Base-by-base conservation (phyloP, 2,113 vertebrate genomes). In the Peromyscus maniculatus region DNA sequence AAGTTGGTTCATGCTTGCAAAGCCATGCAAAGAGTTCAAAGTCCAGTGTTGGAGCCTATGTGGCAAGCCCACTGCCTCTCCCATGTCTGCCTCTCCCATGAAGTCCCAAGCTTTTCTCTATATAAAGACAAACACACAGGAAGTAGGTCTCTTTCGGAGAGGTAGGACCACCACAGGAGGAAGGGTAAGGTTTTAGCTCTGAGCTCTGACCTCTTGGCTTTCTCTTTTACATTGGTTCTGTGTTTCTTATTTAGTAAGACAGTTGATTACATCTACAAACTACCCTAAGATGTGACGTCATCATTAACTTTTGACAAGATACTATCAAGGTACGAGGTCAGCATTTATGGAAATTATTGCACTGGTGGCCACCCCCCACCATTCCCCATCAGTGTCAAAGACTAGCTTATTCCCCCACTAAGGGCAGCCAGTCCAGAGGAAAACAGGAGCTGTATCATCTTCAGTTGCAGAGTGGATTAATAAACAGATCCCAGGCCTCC, bases 241-340 rank as follows among this genome's bases (percentile, higher is more conserved):
- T 43, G 39, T 43, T 43, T 43, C 39, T 43, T 43, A 43, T 43
- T 43, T 43, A 43, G 39, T 43, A 43, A 43, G 39, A 43, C 39
- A 43, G 39, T 43, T 43, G 39, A 43, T 43, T 43, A 43, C 39
- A 43, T 43, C 39, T 43, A 43, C 39, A 43, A 43, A 43, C 39
- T 2, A 43, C 39, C 39, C 39, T 43, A 43, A 43, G 39, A 43
- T 43, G 39, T 43, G 39, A 43, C 39, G 39, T 43, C 39, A 43
- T 43, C 39, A 43, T 43, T 43, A 43, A 39, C 55, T 83, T 62
- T n/a, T 83, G 10, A 43, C 33, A 26, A 96, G 94, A 84, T 72
- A 91, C 43, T 89, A 52, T 97, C 96, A 97, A 69, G 21, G 89
- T 84, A 94, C 96, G 97, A 97, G 84, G 59, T 96, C 96, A 91